Percentiles rank a stretch among this genome's conserved stretches.
phyloP scores from a whole-genome alignment of 2,888 invertebrate species.

The Strigamia transsilvanica region DNA sequence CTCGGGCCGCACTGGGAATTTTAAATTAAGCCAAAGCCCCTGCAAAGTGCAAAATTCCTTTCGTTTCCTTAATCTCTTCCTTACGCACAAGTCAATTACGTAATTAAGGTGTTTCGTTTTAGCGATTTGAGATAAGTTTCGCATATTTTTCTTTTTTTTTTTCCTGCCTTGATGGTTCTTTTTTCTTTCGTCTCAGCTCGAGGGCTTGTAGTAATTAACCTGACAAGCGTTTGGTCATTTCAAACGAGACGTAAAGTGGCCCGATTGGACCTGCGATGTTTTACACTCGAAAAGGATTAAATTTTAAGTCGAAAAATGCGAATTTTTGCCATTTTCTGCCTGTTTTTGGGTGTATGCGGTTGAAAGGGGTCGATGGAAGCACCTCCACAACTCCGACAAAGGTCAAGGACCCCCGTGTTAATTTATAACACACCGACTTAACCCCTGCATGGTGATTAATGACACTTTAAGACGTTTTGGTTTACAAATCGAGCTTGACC shows the following conservation, averaged over 20 bases:
- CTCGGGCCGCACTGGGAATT: neutral
- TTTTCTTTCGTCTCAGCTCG: neutral
- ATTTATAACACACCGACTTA: slow-evolving; percentile 16
- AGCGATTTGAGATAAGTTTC: too few species aligned
- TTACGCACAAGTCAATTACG: neutral
- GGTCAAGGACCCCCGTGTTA: slow-evolving; percentile 13
- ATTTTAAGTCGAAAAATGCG: too few species aligned
- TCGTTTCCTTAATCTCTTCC: neutral
- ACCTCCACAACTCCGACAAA: neutral
- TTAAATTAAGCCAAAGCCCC: neutral
- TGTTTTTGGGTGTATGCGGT: too few species aligned
- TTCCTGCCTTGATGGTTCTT: neutral
- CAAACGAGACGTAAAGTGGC: neutral
- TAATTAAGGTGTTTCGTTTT: too few species aligned
- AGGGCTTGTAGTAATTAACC: neutral
- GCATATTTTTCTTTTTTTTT: neutral
- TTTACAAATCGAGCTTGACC: neutral
- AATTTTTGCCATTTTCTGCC: too few species aligned
- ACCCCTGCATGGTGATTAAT: slow-evolving; percentile 26
- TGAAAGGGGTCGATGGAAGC: slow-evolving; percentile 11
- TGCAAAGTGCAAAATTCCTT: neutral
- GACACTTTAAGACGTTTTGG: slow-evolving; percentile 1
- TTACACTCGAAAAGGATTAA: too few species aligned
- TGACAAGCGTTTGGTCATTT: slow-evolving; percentile 11
- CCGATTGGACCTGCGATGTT: neutral